A percentile compares a stretch with the other conserved stretches of the same genome.
phyloP scores from a whole-genome alignment of 1,140 invertebrate genomes.

The Aphidius gifuensis region DNA sequence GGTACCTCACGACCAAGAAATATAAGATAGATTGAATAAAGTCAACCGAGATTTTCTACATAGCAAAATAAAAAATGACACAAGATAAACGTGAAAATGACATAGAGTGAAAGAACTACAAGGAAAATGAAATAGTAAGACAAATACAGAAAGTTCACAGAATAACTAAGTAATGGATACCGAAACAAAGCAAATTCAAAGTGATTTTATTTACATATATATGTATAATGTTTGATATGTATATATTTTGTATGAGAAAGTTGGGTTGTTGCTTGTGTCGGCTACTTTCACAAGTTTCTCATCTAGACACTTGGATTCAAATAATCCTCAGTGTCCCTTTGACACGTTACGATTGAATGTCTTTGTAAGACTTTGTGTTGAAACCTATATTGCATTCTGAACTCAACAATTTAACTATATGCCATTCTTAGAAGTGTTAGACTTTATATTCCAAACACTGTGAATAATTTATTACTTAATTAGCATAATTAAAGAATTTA shows the following conservation, averaged over 20 bases:
- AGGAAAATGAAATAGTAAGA: not conserved
- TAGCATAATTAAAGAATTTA: no score
- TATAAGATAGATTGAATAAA: no score
- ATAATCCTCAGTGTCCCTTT: conserved; percentile 3
- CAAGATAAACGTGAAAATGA: not conserved
- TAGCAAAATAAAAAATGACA: not conserved
- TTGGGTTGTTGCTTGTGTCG: no score
- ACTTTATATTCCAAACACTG: no score
- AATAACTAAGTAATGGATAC: conserved; percentile 18
- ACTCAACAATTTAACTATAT: no score
- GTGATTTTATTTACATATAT: conserved; percentile 12
- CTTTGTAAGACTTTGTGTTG: no score
- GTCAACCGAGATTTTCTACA: not conserved
- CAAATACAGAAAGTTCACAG: conserved; percentile 4
- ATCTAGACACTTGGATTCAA: not conserved
- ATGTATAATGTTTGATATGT: not conserved
- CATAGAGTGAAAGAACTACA: not conserved
- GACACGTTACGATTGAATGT: not conserved
- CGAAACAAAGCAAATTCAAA: conserved; percentile 20
- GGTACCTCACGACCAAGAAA: not conserved
- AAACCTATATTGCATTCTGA: no score
- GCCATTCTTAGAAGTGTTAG: no score
- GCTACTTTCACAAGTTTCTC: not conserved
- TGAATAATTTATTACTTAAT: no score
- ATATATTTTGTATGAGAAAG: no score